Evolutionary conservation across 2,113 vertebrate species (phyloP).

Genomic region (Procapra przewalskii): DNA sequence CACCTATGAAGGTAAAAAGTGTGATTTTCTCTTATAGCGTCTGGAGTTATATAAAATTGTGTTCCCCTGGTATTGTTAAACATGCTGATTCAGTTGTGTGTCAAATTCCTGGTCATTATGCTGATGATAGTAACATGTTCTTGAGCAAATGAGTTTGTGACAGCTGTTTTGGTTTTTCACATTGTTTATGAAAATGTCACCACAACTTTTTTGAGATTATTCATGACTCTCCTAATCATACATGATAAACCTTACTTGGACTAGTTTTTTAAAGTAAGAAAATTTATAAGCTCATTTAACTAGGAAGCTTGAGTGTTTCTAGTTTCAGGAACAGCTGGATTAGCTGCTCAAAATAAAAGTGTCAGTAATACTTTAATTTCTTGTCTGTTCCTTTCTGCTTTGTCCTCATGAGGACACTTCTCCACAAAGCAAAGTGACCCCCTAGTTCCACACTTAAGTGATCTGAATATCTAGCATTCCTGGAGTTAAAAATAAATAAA

Average conservation of each 20-base stretch:
- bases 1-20: not conserved
- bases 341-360: not conserved
- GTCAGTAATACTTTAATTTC: slow-evolving; percentile 16
- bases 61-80: not conserved
- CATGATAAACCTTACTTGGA: not conserved
- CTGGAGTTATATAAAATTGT: not conserved
- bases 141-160: not conserved
- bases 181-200: not conserved
- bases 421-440: not conserved
- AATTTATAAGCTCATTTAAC: not conserved
- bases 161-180: not conserved
- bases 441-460: not conserved
- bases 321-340: slow-evolving; percentile 26
- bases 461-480: not conserved
- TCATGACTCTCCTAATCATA: not conserved
- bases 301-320: not conserved
- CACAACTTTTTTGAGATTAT: not conserved
- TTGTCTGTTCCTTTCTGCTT: not conserved
- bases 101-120: not conserved
- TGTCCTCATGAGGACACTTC: not conserved
- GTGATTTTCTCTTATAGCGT: not conserved
- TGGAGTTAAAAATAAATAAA: not conserved
- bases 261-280: not conserved
- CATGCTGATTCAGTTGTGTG: not conserved
- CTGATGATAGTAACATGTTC: not conserved